Percentiles rank a stretch among this genome's conserved stretches.
Conservation (phyloP, 2,797 vertebrate genomes). For the Arrhamphus sclerolepis region DNA sequence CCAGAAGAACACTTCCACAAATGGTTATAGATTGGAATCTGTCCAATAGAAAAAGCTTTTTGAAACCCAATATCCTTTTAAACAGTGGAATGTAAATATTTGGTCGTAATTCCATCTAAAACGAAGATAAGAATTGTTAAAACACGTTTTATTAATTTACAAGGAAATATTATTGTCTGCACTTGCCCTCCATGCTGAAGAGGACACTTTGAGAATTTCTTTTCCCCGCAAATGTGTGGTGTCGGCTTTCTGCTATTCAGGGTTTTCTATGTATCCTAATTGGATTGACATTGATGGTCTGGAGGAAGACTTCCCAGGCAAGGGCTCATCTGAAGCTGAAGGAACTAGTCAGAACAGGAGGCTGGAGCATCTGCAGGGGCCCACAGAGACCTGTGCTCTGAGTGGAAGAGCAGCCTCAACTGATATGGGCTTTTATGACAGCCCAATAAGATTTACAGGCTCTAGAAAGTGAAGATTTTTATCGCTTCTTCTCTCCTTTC, state of each 20-base stretch:
- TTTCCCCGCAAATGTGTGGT: conserved; percentile 86
- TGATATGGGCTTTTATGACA: conserved; percentile 91
- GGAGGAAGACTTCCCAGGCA: conserved; percentile 86
- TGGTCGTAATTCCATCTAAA: conserved; percentile 87
- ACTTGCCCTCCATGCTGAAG: conserved; percentile 81
- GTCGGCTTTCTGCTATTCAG: conserved; percentile 87
- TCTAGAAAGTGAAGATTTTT: conserved; percentile 91
- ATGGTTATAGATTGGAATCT: conserved; percentile 84
- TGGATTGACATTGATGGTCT: conserved; percentile 90
- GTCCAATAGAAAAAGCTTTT: conserved; percentile 82
- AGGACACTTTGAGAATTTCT: conserved; percentile 88
- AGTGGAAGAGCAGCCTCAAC: conserved; percentile 85
- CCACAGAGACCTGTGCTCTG: conserved; percentile 80
- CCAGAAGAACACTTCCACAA: conserved; percentile 73
- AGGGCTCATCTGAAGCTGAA: conserved; percentile 83
- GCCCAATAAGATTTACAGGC: conserved; percentile 89
- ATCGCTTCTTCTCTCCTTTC: conserved; percentile 88
- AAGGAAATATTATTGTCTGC: conserved; percentile 87
- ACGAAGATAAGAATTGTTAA: conserved; percentile 91
- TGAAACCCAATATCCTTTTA: conserved; percentile 92
- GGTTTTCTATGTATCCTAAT: conserved; percentile 88
- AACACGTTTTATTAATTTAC: conserved; percentile 92
- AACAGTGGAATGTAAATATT: conserved; percentile 98
- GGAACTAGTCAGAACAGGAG: conserved; percentile 82
- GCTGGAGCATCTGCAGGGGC: conserved; percentile 81